Percentiles rank a stretch among this genome's conserved stretches.
These are phyloP conservation scores for Eolophus roseicapilla DNA, from an alignment of 2,113 vertebrate species.

Conservation along the genomic window DNA sequence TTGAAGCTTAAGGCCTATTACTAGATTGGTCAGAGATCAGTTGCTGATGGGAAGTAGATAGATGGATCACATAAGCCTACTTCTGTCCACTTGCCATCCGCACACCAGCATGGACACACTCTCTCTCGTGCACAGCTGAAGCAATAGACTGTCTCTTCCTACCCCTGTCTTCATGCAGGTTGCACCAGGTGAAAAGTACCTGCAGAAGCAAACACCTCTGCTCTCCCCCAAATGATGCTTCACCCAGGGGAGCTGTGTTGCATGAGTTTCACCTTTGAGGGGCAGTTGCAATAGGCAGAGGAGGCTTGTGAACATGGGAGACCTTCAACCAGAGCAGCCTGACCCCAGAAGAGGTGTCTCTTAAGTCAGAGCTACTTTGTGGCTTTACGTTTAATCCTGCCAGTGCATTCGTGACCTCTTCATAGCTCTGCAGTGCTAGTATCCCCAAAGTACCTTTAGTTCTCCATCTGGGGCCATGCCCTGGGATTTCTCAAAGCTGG, in stretches of 20 bases:
- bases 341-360: background rate
- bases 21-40: background rate
- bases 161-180: background rate
- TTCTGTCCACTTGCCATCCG: fast-evolving
- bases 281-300: background rate
- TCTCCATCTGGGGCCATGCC: background rate
- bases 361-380: background rate
- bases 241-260: background rate
- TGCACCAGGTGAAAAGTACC: background rate
- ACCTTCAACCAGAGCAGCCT: background rate
- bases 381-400: background rate
- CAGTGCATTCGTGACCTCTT: background rate
- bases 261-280: background rate
- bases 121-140: background rate
- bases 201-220: background rate
- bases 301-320: background rate
- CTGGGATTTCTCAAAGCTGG: background rate
- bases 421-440: background rate
- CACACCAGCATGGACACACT: fast-evolving
- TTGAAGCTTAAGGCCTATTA: background rate
- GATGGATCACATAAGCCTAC: background rate
- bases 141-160: too few relatives aligned
- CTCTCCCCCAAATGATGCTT: background rate
- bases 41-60: background rate
- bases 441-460: background rate